phyloP scores from a whole-genome alignment of 2,797 vertebrate species.

The Momotus momota region DNA sequence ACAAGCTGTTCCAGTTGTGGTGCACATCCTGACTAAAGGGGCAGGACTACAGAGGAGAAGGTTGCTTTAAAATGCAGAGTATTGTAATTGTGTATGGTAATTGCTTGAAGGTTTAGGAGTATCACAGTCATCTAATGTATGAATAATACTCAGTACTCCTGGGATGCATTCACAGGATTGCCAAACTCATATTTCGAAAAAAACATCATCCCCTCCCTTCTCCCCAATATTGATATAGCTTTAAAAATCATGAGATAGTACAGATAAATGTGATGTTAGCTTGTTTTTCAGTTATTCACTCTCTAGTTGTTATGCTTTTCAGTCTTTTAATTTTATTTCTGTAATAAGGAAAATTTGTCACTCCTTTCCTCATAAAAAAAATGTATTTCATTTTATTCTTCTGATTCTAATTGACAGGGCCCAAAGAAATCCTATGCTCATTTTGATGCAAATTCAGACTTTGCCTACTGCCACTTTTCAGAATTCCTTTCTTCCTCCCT shows the following conservation, averaged over 20 bases:
- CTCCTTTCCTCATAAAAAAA: background rate
- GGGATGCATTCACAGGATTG: background rate
- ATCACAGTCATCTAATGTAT: slow-evolving; percentile 14
- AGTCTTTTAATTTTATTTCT: background rate
- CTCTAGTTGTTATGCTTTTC: background rate
- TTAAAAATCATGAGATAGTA: background rate
- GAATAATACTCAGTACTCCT: slow-evolving; percentile 7
- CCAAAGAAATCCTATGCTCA: background rate
- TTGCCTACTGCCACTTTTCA: background rate
- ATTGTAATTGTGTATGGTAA: slow-evolving; percentile 18
- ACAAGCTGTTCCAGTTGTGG: slow-evolving; percentile 74
- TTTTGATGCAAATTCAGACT: background rate
- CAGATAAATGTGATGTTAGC: background rate
- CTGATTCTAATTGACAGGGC: background rate
- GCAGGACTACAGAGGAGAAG: slow-evolving; percentile 30
- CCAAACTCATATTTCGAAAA: background rate
- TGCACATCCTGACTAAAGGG: slow-evolving; percentile 68
- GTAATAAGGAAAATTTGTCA: background rate
- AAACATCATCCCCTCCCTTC: accelerated
- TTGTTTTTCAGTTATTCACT: background rate
- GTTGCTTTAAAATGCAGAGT: slow-evolving; percentile 13
- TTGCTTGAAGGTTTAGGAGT: slow-evolving; percentile 37
- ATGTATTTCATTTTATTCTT: background rate
- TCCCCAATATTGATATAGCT: background rate
- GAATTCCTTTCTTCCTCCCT: background rate